Base-by-base conservation (phyloP, 2,888 invertebrate genomes). In the Yponomeuta evonymella region DNA sequence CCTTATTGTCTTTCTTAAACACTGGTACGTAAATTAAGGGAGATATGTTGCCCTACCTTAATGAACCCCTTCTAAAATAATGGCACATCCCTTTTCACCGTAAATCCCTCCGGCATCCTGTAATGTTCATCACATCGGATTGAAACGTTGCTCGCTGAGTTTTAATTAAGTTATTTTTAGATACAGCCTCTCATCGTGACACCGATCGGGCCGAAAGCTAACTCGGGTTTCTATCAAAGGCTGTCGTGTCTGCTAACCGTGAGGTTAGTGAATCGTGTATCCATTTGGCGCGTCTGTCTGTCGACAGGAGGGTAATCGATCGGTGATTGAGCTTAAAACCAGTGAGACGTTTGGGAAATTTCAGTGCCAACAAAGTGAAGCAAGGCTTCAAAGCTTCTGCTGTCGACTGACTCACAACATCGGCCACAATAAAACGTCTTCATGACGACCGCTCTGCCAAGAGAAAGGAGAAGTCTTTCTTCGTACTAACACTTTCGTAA, bases 151-250 rank as follows among this genome's bases (percentile, higher is more conserved):
- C 2, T 58, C 51, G 12, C 51, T 58, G 15, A 15, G 15, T 15
- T 58, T 58, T 58, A 58, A 58, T 58, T 58, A 15, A 58, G 51
- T 58, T 58, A 58, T 58, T 58, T 58, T 58, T 58, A 58, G 51
- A 58, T 15, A 9, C 15, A 15, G 43, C 43, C 51, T 58, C 51
- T 58, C 51, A 58, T 15, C 51, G 51, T 58, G 0, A 58, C 51
- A 15, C 15, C 51, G 15, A 15, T 58, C 51, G 5, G 51, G 51
- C 51, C 6, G 51, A 58, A 58, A 58, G 51, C 51, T 58, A 58
- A 12, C 12, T 58, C 51, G 15, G 1, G 51, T 58, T 43, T 8
- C 51, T 5, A 15, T 58, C 51, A 58, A 58, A 15, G 51, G 51
- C 51, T 15, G 15, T 15, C 51, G 12, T 15, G 12, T 58, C 15